Evolutionary conservation across 2,113 vertebrate genomes (phyloP).

Genomic region (Oplegnathus fasciatus): DNA sequence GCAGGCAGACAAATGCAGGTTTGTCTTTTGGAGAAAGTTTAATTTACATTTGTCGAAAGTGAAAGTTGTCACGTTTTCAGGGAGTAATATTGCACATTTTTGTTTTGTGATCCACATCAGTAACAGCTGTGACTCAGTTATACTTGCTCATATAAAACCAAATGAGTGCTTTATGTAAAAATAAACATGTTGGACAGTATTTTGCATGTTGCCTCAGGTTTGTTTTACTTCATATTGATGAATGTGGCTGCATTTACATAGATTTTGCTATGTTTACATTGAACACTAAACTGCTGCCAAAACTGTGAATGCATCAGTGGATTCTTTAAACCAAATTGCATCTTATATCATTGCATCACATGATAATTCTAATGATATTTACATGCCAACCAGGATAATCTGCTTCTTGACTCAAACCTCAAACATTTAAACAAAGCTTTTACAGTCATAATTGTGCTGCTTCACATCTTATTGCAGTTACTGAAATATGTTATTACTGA

Average conservation of each 20-base stretch:
- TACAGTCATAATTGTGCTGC: neutral
- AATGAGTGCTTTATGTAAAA: neutral
- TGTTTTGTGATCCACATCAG: neutral
- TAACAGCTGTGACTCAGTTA: neutral
- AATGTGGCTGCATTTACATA: neutral
- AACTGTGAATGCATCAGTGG: neutral
- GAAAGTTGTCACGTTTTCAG: neutral
- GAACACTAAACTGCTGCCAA: neutral
- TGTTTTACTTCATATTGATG: neutral
- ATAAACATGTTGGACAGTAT: neutral
- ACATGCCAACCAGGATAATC: neutral
- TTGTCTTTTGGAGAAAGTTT: neutral
- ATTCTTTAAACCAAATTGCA: neutral
- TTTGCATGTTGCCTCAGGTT: neutral
- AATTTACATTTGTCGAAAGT: neutral
- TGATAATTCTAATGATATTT: neutral
- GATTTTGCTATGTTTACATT: neutral
- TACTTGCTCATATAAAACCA: neutral
- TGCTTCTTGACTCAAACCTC: neutral
- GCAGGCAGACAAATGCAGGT: neutral
- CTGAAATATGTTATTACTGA: slow-evolving; percentile 4
- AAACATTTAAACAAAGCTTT: neutral
- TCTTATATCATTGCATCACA: neutral
- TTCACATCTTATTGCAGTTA: neutral
- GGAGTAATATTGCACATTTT: neutral